Evolutionary conservation across 2,113 vertebrate species (phyloP).

Genomic region (human (Homo sapiens)): DNA sequence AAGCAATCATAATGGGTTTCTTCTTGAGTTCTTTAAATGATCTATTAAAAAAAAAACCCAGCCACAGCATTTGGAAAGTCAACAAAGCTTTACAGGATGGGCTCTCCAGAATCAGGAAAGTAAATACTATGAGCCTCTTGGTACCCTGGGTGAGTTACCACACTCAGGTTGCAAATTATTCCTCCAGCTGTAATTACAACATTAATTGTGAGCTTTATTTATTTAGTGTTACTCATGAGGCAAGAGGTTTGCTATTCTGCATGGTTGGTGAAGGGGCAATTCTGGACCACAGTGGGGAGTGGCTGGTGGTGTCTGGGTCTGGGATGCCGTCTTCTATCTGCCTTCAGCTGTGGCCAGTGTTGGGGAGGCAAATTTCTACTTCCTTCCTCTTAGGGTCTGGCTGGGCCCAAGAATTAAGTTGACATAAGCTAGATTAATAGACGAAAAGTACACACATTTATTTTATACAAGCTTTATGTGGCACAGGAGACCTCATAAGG

Average conservation of each 20-base stretch:
- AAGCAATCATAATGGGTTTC: slow-evolving; percentile 19
- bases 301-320: background rate
- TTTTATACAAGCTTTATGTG: background rate
- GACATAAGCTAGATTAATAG: background rate
- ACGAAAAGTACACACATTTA: background rate
- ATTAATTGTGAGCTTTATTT: slow-evolving; percentile 16
- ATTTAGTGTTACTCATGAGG: background rate
- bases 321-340: background rate
- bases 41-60: background rate
- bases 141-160: background rate
- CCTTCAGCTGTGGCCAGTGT: background rate
- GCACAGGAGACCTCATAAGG: background rate
- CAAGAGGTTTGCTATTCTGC: background rate
- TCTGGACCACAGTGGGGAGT: background rate
- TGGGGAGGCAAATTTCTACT: background rate
- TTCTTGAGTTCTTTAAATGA: slow-evolving; percentile 43
- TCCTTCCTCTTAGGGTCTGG: background rate
- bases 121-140: background rate
- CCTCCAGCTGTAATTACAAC: background rate
- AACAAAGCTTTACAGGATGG: background rate
- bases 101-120: background rate
- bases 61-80: background rate
- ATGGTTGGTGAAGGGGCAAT: background rate
- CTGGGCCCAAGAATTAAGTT: background rate
- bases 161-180: background rate